phyloP scores from a whole-genome alignment of 2,888 invertebrate species.

The Kryphioiulus occultus region DNA sequence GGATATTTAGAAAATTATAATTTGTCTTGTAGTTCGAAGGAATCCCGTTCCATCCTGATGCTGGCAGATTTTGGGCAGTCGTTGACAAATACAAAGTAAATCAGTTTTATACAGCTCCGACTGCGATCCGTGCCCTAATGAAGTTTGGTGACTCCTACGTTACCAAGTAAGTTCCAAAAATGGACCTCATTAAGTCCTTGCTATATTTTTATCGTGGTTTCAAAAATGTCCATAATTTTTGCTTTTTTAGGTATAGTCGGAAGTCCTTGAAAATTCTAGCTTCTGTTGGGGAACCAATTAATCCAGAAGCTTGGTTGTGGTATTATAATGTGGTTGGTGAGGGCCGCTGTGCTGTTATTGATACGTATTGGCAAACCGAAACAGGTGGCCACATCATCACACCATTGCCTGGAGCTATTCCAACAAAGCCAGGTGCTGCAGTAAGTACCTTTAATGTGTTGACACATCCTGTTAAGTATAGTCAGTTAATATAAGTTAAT shows the following conservation, averaged over 20 bases:
- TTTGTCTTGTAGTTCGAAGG: conserved; percentile 83
- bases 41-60: conserved; percentile 92
- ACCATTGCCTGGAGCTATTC: conserved; percentile 93
- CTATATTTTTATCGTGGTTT: not conserved
- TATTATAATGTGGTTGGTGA: conserved; percentile 72
- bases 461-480: not conserved
- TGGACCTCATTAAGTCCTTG: not conserved
- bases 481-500: not conserved
- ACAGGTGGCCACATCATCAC: conserved; percentile 98
- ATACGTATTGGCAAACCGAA: conserved; percentile 99
- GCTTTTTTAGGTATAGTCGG: conserved; percentile 70
- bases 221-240: conserved; percentile 15
- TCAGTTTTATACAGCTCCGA: conserved; percentile 98
- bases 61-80: conserved; percentile 87
- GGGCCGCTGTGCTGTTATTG: conserved; percentile 78
- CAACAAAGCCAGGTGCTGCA: conserved; percentile 97
- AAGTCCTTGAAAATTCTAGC: conserved; percentile 81
- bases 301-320: conserved; percentile 98
- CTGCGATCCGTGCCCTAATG: conserved; percentile 95
- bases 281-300: conserved; percentile 98
- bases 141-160: conserved; percentile 89
- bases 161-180: conserved; percentile 59
- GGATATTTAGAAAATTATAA: not conserved
- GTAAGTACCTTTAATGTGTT: conserved; percentile 68
- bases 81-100: conserved; percentile 92